These are phyloP conservation scores for Gobius niger DNA, from an alignment of 2,113 vertebrate genomes.

Conservation along the genomic window DNA sequence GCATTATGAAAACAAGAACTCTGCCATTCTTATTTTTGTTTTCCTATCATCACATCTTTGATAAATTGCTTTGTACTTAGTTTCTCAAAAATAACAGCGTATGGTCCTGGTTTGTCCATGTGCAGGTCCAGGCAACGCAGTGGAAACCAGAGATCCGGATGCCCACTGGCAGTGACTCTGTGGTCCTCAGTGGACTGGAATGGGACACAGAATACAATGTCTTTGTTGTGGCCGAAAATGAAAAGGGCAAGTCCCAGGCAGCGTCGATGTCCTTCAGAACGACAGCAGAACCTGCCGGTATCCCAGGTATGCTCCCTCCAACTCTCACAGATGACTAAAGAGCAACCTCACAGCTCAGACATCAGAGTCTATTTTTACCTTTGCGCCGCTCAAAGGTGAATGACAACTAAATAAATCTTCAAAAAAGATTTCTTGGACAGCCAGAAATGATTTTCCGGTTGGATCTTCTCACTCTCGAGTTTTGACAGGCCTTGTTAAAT, in stretches of 20 bases:
- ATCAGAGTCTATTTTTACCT: conserved; percentile 34
- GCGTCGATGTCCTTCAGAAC: conserved; percentile 86
- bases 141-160: conserved; percentile 94
- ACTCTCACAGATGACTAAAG: conserved; percentile 28
- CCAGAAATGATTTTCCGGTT: conserved; percentile 50
- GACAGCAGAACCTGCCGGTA: conserved; percentile 83
- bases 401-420: conserved; percentile 48
- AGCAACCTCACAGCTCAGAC: conserved; percentile 51
- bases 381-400: conserved; percentile 34
- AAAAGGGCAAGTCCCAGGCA: conserved; percentile 89
- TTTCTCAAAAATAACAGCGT: background rate
- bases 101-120: conserved; percentile 10
- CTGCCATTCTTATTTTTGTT: too few species aligned
- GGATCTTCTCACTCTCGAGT: conserved; percentile 52
- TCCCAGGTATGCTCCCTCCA: conserved; percentile 85
- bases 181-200: conserved; percentile 84
- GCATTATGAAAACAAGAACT: too few species aligned
- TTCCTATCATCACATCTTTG: too few species aligned
- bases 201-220: conserved; percentile 95
- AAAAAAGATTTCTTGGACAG: conserved; percentile 41
- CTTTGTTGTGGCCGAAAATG: conserved; percentile 91
- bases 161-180: conserved; percentile 83
- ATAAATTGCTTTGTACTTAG: background rate
- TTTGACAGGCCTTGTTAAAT: conserved; percentile 53
- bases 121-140: conserved; percentile 79